These are phyloP conservation scores for Drosophila teissieri DNA, from an alignment of 1,140 invertebrate species.

Conservation along the genomic window DNA sequence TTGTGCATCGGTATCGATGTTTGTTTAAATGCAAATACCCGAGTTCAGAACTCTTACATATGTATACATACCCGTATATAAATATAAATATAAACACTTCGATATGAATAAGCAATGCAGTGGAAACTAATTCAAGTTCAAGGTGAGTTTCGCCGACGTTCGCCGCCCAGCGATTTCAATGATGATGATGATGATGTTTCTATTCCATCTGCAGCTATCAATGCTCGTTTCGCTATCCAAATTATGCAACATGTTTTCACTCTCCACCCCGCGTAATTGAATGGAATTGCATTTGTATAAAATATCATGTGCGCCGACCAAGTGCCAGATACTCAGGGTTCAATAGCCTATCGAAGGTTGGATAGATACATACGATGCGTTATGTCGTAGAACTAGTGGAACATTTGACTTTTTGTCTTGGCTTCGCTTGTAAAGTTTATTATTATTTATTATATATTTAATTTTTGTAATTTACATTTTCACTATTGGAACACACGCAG, in stretches of 20 bases:
- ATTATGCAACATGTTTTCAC: constrained; percentile 56
- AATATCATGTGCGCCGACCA: constrained; percentile 2
- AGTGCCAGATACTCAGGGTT: constrained; percentile 28
- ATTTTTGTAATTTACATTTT: too few relatives aligned
- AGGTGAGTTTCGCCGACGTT: constrained; percentile 45
- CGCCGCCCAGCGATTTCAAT: constrained; percentile 14
- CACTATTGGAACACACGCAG: too few relatives aligned
- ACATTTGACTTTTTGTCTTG: background rate
- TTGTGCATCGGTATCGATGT: constrained; percentile 19
- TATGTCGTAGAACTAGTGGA: constrained; percentile 7
- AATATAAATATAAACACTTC: constrained; percentile 54
- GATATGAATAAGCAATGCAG: constrained; percentile 62
- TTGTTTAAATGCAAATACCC: constrained; percentile 33
- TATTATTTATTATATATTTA: background rate
- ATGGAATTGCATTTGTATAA: constrained; percentile 8
- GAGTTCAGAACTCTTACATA: constrained; percentile 1
- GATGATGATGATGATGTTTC: constrained; percentile 38
- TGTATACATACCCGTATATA: background rate
- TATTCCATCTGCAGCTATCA: constrained; percentile 24
- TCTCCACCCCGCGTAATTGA: background rate
- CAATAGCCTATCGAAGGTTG: constrained; percentile 46
- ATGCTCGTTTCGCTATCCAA: constrained; percentile 33
- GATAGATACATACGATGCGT: constrained; percentile 8
- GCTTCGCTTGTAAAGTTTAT: too few relatives aligned
- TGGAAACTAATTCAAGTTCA: constrained; percentile 77